Conservation (phyloP, 2,888 invertebrate species). For the Hydrotaea diabolus region DNA sequence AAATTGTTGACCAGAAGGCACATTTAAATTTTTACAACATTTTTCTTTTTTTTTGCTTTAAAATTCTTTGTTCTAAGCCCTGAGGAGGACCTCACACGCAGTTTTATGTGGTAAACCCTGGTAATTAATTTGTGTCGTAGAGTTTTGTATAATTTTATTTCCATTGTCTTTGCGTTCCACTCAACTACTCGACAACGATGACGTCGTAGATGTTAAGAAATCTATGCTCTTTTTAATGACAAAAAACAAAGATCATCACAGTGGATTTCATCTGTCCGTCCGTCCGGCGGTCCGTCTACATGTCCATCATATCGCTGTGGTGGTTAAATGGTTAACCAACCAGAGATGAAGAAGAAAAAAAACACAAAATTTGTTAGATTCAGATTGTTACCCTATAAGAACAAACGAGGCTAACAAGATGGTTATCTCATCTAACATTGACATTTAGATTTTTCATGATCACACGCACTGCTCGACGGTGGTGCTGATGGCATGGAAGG, state of each 20-base stretch:
- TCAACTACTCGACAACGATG: not conserved
- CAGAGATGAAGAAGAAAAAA: not conserved
- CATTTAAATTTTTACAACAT: conserved; percentile 33
- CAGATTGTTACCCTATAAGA: conserved; percentile 45
- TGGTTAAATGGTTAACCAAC: conserved; percentile 1
- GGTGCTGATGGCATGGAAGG: conserved; percentile 8
- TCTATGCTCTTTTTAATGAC: conserved; percentile 56
- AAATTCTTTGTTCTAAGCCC: not conserved
- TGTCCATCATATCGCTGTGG: too few relatives aligned
- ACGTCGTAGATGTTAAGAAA: conserved; percentile 30
- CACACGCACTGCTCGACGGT: conserved; percentile 53
- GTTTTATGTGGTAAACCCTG: conserved; percentile 52
- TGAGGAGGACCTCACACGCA: conserved; percentile 55
- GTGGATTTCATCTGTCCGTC: not conserved
- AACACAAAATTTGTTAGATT: conserved; percentile 11
- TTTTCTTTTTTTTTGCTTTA: not conserved
- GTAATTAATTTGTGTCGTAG: conserved; percentile 63
- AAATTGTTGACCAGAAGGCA: not conserved
- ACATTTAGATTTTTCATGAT: conserved; percentile 64
- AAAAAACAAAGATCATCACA: conserved; percentile 45
- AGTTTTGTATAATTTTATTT: conserved; percentile 28
- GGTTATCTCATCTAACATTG: conserved; percentile 57
- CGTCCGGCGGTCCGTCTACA: too few relatives aligned
- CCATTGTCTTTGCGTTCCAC: not conserved
- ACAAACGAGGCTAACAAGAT: conserved; percentile 60